phyloP scores from a whole-genome alignment of 92 coral and sea anemone species.

The Porites divaricata region DNA sequence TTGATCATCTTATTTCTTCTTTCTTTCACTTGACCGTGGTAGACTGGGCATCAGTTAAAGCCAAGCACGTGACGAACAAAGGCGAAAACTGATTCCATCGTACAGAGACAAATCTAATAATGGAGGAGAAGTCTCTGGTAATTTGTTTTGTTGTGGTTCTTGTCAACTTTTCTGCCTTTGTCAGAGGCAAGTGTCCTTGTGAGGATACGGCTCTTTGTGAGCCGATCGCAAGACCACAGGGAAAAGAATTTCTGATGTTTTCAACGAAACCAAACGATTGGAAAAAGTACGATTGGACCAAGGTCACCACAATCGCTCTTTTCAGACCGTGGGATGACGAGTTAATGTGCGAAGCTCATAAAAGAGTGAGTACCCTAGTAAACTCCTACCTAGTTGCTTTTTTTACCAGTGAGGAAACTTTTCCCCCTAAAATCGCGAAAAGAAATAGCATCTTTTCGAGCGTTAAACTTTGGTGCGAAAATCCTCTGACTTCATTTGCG shows the following conservation, averaged over 20 bases:
- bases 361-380: constrained; percentile 60
- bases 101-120: background rate
- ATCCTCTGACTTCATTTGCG: constrained; percentile 41
- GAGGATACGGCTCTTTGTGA: constrained; percentile 78
- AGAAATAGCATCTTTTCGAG: background rate
- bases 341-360: constrained; percentile 90
- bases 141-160: background rate
- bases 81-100: background rate
- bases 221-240: constrained; percentile 77
- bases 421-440: background rate
- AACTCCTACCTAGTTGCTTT: background rate
- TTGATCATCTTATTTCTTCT: too few relatives aligned
- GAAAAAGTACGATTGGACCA: constrained; percentile 89
- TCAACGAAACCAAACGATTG: constrained; percentile 85
- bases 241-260: constrained; percentile 90
- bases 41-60: too few relatives aligned
- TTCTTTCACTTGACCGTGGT: too few relatives aligned
- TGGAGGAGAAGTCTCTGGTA: background rate
- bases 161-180: background rate
- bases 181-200: constrained; percentile 83
- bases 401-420: background rate
- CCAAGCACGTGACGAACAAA: background rate
- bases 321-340: constrained; percentile 98
- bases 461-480: background rate
- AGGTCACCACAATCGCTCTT: constrained; percentile 88